phyloP scores from a whole-genome alignment of 2,888 invertebrate species.

The Andrena camellia region DNA sequence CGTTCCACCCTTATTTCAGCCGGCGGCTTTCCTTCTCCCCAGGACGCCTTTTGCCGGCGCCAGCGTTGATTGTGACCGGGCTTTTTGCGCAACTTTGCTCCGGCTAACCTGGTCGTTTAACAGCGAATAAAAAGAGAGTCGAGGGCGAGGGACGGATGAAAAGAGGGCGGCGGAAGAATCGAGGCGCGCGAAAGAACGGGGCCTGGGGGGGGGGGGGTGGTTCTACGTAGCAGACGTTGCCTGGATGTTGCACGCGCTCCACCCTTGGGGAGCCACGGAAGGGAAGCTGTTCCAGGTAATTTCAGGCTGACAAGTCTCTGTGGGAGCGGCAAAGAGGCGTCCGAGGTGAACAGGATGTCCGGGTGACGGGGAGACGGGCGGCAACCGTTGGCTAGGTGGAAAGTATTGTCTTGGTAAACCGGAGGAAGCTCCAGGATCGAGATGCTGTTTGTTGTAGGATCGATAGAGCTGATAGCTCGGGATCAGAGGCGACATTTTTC shows the following conservation, averaged over 20 bases:
- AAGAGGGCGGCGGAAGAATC: slow-evolving; percentile 10
- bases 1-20: slow-evolving; percentile 33
- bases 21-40: slow-evolving; percentile 38
- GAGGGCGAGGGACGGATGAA: not conserved
- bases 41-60: slow-evolving; percentile 10
- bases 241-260: slow-evolving; percentile 33
- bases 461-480: slow-evolving; percentile 3
- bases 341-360: slow-evolving; percentile 30
- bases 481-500: not conserved
- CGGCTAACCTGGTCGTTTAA: slow-evolving; percentile 76
- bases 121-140: slow-evolving; percentile 53
- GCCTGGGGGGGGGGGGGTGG: no score
- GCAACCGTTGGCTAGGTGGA: slow-evolving; percentile 14
- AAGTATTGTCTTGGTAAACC: slow-evolving; percentile 14
- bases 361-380: slow-evolving; percentile 24
- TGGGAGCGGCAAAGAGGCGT: not conserved
- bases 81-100: slow-evolving; percentile 71
- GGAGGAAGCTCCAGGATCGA: not conserved
- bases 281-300: slow-evolving; percentile 58
- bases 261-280: slow-evolving; percentile 52
- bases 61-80: slow-evolving; percentile 76
- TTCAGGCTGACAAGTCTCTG: slow-evolving; percentile 44
- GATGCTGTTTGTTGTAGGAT: slow-evolving; percentile 11
- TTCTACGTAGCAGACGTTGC: slow-evolving; percentile 13
- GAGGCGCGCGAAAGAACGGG: slow-evolving; percentile 8